Conservation (phyloP, 2,113 vertebrate genomes). For the Ranitomeya variabilis region DNA sequence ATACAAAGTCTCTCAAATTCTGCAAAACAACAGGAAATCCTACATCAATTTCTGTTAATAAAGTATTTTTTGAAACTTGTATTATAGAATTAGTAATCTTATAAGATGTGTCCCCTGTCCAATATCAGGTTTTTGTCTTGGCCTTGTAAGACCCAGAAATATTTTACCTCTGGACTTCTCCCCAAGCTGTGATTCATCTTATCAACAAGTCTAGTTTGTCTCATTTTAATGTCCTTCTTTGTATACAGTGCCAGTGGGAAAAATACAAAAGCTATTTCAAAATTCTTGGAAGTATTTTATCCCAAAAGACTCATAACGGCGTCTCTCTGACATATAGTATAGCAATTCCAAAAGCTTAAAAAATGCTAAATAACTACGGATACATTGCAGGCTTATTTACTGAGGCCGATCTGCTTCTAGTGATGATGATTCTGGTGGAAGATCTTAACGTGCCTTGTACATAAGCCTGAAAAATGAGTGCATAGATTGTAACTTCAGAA, state of each 20-base stretch:
- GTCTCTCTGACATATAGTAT: constrained; percentile 18
- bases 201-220: constrained; percentile 42
- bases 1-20: neutral
- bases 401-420: neutral
- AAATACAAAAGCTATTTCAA: constrained; percentile 30
- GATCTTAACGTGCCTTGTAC: neutral
- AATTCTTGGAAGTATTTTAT: constrained; percentile 19
- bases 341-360: constrained; percentile 13
- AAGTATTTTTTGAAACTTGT: neutral
- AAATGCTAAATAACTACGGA: neutral
- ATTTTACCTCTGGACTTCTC: constrained; percentile 25
- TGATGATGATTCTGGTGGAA: neutral
- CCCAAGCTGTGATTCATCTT: constrained; percentile 28
- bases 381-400: neutral
- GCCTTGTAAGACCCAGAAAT: constrained; percentile 12
- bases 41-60: neutral
- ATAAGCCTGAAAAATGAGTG: neutral
- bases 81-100: constrained; percentile 3
- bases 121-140: constrained; percentile 33
- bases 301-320: constrained; percentile 17
- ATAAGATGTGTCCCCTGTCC: constrained; percentile 9
- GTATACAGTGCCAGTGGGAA: constrained; percentile 27
- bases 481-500: neutral
- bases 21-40: neutral
- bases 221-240: constrained; percentile 36